These are phyloP conservation scores for Neotragus pygmaeus DNA, from an alignment of 2,113 vertebrate species.

Conservation along the genomic window DNA sequence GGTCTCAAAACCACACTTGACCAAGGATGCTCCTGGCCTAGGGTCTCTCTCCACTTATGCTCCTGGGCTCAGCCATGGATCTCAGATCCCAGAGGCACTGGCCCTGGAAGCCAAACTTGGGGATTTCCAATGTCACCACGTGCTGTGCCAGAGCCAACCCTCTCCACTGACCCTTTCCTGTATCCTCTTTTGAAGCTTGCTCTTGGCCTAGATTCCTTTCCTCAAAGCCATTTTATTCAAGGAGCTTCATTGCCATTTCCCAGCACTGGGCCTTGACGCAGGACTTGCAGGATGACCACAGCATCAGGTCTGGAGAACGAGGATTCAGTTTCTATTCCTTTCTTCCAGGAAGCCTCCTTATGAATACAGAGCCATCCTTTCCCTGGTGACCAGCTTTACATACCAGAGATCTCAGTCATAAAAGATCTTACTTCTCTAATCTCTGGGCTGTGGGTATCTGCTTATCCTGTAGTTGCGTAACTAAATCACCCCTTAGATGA, in stretches of 20 bases:
- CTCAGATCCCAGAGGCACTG: background rate
- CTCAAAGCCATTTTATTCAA: background rate
- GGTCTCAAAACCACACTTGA: background rate
- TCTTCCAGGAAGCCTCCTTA: background rate
- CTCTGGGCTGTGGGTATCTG: background rate
- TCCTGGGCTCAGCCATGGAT: background rate
- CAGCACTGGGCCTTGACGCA: background rate
- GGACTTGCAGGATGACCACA: background rate
- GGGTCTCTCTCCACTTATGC: background rate
- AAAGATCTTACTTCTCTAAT: background rate
- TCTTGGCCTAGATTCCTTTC: background rate
- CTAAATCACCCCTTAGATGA: background rate
- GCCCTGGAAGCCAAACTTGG: background rate
- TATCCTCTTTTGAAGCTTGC: background rate
- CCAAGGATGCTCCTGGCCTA: background rate
- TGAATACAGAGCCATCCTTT: background rate
- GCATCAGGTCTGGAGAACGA: background rate
- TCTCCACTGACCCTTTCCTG: background rate
- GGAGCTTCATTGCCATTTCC: background rate
- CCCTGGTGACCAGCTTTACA: background rate
- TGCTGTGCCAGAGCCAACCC: background rate
- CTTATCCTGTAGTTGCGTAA: background rate
- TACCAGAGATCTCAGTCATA: background rate
- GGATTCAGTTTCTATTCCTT: background rate
- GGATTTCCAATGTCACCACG: background rate